phyloP scores from a whole-genome alignment of 2,797 vertebrate genomes.

The Spatula clypeata region DNA sequence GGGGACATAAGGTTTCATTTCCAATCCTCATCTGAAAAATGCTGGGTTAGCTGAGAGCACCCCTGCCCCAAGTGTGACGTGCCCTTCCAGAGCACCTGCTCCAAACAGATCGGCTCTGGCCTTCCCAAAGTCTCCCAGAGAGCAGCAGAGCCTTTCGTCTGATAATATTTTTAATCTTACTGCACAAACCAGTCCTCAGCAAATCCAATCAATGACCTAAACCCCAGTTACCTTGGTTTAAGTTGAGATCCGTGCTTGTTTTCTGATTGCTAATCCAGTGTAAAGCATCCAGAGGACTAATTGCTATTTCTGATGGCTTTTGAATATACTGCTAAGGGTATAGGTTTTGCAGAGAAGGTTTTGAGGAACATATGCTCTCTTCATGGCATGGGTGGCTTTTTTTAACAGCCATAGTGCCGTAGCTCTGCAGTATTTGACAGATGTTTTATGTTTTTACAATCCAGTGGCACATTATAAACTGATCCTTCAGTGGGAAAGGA shows the following conservation, averaged over 20 bases:
- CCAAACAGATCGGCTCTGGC: background rate
- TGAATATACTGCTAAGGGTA: background rate
- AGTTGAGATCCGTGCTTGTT: accelerated
- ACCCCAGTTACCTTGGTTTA: background rate
- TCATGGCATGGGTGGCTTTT: background rate
- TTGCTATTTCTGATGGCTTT: background rate
- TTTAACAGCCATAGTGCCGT: background rate
- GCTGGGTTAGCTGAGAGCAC: background rate
- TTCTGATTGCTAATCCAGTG: background rate
- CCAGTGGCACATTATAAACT: background rate
- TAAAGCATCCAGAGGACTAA: background rate
- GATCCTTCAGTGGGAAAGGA: background rate
- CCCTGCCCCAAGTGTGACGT: background rate
- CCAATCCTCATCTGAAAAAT: background rate
- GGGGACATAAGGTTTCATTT: background rate
- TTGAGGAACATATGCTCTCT: background rate
- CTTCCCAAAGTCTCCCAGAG: background rate
- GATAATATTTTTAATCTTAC: background rate
- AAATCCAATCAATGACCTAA: background rate
- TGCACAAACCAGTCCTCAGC: background rate
- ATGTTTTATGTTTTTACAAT: conserved; percentile 30
- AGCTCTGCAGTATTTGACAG: background rate
- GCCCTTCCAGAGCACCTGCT: background rate
- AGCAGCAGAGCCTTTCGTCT: background rate
- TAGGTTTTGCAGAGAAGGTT: background rate